Evolutionary conservation across 2,113 vertebrate species (phyloP).

Genomic region (Trematocara variabile): DNA sequence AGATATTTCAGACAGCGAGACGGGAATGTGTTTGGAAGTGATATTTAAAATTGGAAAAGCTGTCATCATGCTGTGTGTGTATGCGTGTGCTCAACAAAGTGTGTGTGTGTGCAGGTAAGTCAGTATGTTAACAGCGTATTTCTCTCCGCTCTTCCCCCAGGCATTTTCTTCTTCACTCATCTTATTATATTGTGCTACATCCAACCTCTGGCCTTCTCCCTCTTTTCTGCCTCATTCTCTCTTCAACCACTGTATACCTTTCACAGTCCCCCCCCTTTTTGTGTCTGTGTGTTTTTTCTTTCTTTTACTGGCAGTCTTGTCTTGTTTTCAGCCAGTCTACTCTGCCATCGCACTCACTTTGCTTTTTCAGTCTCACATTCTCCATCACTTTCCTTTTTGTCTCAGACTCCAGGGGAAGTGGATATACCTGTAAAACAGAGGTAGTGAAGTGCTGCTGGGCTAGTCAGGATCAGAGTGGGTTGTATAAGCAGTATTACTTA

Average conservation of each 20-base stretch:
- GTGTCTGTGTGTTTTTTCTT: background rate
- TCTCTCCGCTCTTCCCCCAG: slow-evolving; percentile 20
- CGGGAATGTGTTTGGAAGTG: slow-evolving; percentile 28
- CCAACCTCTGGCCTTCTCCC: slow-evolving; percentile 3
- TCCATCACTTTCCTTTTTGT: background rate
- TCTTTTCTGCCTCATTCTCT: slow-evolving; percentile 12
- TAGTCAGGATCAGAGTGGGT: background rate
- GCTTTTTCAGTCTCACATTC: background rate
- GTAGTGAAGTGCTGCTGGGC: background rate
- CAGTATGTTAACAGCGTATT: slow-evolving; percentile 44
- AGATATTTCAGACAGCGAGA: slow-evolving; percentile 24
- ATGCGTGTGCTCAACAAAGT: background rate
- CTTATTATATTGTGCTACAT: slow-evolving; percentile 40
- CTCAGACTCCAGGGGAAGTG: background rate
- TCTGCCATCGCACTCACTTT: background rate
- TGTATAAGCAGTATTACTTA: background rate
- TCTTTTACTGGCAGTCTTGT: slow-evolving; percentile 7
- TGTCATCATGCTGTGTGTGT: slow-evolving; percentile 19
- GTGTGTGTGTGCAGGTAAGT: slow-evolving; percentile 5
- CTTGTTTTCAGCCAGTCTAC: slow-evolving; percentile 8
- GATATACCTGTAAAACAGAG: background rate
- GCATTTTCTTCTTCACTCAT: slow-evolving; percentile 24
- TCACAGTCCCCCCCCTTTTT: rapidly evolving
- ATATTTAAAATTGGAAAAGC: slow-evolving; percentile 45
- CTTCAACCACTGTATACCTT: background rate